Evolutionary conservation across 2,888 invertebrate genomes (phyloP).

Genomic region (Bombylius discolor): DNA sequence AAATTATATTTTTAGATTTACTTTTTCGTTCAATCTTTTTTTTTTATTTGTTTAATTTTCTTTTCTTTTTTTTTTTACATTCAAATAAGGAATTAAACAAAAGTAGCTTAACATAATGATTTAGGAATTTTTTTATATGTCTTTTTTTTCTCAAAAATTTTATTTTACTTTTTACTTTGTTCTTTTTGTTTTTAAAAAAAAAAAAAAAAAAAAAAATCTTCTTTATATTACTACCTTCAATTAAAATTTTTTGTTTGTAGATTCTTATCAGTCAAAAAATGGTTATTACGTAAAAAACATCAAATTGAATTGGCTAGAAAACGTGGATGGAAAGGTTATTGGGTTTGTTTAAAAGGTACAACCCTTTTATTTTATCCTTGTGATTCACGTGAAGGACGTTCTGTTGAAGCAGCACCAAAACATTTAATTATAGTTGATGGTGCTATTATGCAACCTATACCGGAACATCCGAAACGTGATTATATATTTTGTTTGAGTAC

Average conservation of each 20-base stretch:
- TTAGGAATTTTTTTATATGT: no score
- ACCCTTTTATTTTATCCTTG: slow-evolving; percentile 92
- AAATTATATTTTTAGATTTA: no score
- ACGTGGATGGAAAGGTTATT: slow-evolving; percentile 96
- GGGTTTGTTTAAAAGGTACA: slow-evolving; percentile 96
- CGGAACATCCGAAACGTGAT: slow-evolving; percentile 96
- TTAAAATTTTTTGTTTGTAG: slow-evolving; percentile 36
- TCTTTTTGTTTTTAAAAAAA: no score
- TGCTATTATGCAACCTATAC: slow-evolving; percentile 95
- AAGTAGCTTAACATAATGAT: no score
- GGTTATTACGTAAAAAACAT: slow-evolving; percentile 91
- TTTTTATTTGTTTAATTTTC: no score
- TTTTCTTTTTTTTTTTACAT: no score
- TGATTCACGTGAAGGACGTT: slow-evolving; percentile 79
- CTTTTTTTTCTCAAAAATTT: no score
- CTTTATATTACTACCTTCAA: no score
- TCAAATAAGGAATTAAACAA: no score
- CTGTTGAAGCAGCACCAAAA: slow-evolving; percentile 85
- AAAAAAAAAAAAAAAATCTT: no score
- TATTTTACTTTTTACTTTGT: no score
- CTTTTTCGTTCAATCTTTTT: no score
- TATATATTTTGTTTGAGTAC: slow-evolving; percentile 97
- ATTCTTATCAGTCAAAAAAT: slow-evolving; percentile 95
- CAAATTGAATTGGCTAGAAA: slow-evolving; percentile 92
- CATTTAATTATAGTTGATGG: slow-evolving; percentile 93